Base-by-base conservation (phyloP, 2,888 invertebrate species). In the Oxyscelio sp. region DNA sequence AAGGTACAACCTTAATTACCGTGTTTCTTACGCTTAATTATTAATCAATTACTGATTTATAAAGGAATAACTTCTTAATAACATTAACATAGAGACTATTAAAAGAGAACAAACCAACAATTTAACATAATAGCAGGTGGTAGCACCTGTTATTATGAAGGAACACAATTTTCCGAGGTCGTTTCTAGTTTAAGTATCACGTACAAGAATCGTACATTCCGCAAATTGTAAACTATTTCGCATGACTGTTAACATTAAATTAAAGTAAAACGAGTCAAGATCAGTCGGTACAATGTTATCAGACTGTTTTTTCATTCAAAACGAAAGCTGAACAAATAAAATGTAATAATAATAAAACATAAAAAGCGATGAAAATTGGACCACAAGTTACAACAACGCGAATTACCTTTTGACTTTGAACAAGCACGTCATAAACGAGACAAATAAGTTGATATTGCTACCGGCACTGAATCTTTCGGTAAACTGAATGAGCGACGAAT, bases 381-480 rank as follows among this genome's bases (percentile, higher is more conserved):
- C n/a, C n/a, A n/a, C n/a, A n/a, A n/a, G n/a, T n/a, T n/a, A n/a
- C n/a, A n/a, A n/a, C 27, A 40, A 34, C 34, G 5, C 52, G 58
- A 38, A 61, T 61, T 77, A 83, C 77, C 82, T 82, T 54, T 78
- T 54, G 38, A 71, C 19, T 83, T 65, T 68, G 48, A 40, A 38
- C 63, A 63, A 56, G 56, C 63, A 22, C 75, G 79, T 70, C 79
- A 84, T 84, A 77, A 77, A 80, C 75, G 77, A 45, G 75, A 70
- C 65, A 78, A 73, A 68, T 71, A 13, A 61, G 52, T 52, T 50
- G 66, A 68, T 74, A 83, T 84, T 84, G 79, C 83, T 75, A 84
- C 59, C 78, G 75, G 74, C 81, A 81, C 85, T 85, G 81, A 85
- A 81, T 78, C 73, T 59, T 74, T 81, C 74, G 78, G 81, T 58